A percentile compares a stretch with the other conserved stretches of the same genome.
Evolutionary conservation across 2,113 vertebrate species (phyloP).

Genomic region (Phalacrocorax aristotelis): DNA sequence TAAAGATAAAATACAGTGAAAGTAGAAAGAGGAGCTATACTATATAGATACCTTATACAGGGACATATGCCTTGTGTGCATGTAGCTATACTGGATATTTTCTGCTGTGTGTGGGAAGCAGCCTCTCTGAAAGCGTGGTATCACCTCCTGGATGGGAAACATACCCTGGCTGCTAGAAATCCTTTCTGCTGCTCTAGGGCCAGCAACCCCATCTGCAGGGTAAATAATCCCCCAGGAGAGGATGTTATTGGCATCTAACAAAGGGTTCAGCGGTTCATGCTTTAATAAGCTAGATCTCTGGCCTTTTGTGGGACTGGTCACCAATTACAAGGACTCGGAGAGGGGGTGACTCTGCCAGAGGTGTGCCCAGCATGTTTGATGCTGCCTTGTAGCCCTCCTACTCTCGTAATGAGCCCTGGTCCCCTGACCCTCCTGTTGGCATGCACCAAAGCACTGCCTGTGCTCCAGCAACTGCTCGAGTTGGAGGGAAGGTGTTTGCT

Average conservation of each 20-base stretch:
- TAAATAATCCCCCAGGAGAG: not conserved
- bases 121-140: not conserved
- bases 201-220: not conserved
- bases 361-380: not conserved
- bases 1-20: slow-evolving; percentile 63
- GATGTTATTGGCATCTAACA: not conserved
- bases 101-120: not conserved
- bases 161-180: not conserved
- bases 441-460: not conserved
- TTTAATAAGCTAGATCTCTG: slow-evolving; percentile 4
- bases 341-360: not conserved
- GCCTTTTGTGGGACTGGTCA: not conserved
- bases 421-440: not conserved
- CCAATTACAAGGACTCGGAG: not conserved
- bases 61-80: not conserved
- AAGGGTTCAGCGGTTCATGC: not conserved
- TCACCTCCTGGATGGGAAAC: not conserved
- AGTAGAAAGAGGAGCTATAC: not conserved
- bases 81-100: not conserved
- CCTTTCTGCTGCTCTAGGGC: not conserved
- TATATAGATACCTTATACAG: not conserved
- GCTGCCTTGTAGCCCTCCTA: not conserved
- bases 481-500: not conserved
- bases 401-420: not conserved
- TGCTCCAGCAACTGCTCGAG: not conserved